Conservation (phyloP, 2,113 vertebrate genomes). For the Tonatia bakeri region DNA sequence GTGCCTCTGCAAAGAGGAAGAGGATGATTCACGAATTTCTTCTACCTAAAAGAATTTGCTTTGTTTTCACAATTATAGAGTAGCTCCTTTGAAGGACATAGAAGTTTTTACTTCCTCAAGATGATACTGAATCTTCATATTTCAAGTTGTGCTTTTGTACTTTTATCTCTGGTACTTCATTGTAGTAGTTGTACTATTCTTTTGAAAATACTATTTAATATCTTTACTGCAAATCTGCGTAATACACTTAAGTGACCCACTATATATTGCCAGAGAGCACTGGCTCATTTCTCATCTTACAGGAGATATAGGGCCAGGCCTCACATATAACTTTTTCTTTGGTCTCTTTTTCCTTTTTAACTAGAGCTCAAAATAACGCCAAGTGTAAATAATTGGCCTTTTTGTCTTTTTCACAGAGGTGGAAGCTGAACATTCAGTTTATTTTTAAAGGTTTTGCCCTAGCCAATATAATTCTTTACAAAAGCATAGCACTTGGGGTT, state of each 20-base stretch:
- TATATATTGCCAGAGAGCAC: neutral
- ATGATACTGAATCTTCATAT: neutral
- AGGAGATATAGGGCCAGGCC: neutral
- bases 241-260: neutral
- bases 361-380: neutral
- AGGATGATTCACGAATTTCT: neutral
- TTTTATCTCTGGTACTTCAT: neutral
- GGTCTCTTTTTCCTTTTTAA: neutral
- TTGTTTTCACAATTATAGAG: neutral
- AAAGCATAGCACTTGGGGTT: neutral
- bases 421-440: neutral
- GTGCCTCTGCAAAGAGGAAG: neutral
- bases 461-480: neutral
- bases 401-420: neutral
- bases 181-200: neutral
- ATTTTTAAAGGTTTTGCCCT: neutral
- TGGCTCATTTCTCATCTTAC: neutral
- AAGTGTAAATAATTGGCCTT: neutral
- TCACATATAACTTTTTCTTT: neutral
- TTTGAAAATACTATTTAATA: constrained; percentile 1
- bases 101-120: neutral
- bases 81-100: neutral
- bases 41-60: neutral
- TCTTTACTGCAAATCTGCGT: neutral
- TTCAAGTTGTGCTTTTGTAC: neutral